Percentiles rank a stretch among this genome's conserved stretches.
Evolutionary conservation across 1,140 invertebrate species (phyloP).

Genomic region (Ostrea edulis): DNA sequence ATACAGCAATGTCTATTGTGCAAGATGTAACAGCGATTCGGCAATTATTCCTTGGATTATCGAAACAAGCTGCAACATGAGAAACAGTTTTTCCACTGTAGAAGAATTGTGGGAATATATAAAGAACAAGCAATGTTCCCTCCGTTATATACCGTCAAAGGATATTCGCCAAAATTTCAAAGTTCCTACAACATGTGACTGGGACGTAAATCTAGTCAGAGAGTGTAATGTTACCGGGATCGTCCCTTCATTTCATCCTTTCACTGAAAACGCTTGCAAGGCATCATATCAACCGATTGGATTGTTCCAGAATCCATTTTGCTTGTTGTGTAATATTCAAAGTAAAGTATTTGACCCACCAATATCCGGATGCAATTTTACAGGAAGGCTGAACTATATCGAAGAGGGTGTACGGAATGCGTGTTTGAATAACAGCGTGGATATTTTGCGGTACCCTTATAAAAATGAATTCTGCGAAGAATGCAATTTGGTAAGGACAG

Average conservation of each 20-base stretch:
- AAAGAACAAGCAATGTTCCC: background rate
- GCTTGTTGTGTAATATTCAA: background rate
- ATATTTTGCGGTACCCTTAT: background rate
- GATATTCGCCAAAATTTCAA: background rate
- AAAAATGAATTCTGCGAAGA: constrained; percentile 5
- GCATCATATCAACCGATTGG: background rate
- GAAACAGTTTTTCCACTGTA: background rate
- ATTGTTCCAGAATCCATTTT: constrained; percentile 7
- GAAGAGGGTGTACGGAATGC: background rate
- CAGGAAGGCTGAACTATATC: background rate
- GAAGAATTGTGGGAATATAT: background rate
- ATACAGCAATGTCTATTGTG: background rate
- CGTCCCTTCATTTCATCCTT: background rate
- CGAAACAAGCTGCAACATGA: background rate
- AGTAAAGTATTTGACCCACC: background rate
- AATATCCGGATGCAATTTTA: background rate
- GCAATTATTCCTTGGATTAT: background rate
- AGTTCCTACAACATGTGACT: background rate
- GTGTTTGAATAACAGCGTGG: background rate
- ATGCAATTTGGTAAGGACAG: background rate
- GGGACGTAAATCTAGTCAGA: background rate
- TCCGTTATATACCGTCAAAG: background rate
- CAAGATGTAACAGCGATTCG: background rate
- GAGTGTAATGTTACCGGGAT: background rate
- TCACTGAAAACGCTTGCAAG: background rate